These are phyloP conservation scores for Myotis davidii DNA, from an alignment of 2,113 vertebrate genomes.

Conservation along the genomic window DNA sequence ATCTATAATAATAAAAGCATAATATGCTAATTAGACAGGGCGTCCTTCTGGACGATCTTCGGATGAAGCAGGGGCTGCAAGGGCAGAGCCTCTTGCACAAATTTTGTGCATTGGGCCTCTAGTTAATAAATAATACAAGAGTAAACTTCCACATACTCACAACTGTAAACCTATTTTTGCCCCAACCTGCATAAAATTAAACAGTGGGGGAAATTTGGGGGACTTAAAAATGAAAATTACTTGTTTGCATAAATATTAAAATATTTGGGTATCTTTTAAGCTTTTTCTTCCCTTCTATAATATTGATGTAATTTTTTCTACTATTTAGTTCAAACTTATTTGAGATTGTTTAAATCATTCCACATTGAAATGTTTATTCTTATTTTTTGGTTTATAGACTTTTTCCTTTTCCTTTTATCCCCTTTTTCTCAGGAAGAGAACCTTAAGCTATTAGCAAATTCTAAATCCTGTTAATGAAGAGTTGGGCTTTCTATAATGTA, in stretches of 20 bases:
- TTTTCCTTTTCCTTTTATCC: conserved; percentile 17
- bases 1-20: neutral
- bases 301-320: conserved; percentile 23
- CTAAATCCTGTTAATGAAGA: conserved; percentile 32
- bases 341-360: conserved; percentile 52
- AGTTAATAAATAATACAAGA: neutral
- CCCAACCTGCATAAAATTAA: conserved; percentile 32
- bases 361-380: conserved; percentile 23
- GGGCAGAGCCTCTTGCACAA: no score
- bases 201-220: neutral
- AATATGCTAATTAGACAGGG: no score
- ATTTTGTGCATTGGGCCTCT: no score
- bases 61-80: no score
- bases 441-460: conserved; percentile 36
- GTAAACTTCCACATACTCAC: neutral
- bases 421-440: conserved; percentile 43
- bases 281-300: conserved; percentile 13
- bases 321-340: conserved; percentile 39
- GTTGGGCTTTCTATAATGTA: conserved; percentile 29
- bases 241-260: conserved; percentile 53
- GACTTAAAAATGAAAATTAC: conserved; percentile 29
- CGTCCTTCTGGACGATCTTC: no score
- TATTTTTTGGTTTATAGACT: neutral
- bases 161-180: neutral
- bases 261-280: conserved; percentile 25